Evolutionary conservation across 2,797 vertebrate species (phyloP), one percentile per base, ranked within the genome.

Genomic region (Falco rusticolus): DNA sequence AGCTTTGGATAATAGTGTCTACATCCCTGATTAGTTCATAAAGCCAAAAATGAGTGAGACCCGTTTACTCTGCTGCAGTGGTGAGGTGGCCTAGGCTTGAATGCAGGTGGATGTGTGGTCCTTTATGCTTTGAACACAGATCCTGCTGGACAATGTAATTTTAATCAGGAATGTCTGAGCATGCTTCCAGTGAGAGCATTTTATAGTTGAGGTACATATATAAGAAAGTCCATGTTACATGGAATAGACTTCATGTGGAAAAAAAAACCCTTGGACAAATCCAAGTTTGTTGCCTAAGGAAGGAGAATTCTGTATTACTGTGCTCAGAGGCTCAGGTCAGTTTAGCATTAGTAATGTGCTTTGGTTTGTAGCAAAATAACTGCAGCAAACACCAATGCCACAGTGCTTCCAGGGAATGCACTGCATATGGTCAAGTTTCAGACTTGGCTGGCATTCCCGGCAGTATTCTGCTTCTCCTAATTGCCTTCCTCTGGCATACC

Each of bases 211-310:
- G 31, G 6, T 33, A 69, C 11, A n/a, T 70, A 9, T 6, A 25
- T 5, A 48, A 60, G 19, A 39, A 51, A 9, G 22, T 53, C 1
- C 0, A 3, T 9, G n/a, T 2, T 39, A 25, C 11, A 1, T 13
- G 29, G 70, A 75, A 70, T 15, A 63, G 11, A 54, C 37, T 74
- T 66, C 7, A 41, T 12, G n/a, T 11, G 33, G 45, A 69, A 69
- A 48, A 39, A 39, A 83, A 60, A 43, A 43, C 16, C 2, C 0
- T 43, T 1, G 29, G 39, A 26, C 51, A 75, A 86, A 78, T 54
- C 20, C 37, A 33, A 5, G 17, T 48, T 48, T 60, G 13, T 9
- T 60, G n/a, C 21, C 3, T 31, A 87, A 54, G 37, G 53, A 63
- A 85, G 43, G 68, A 21, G 7, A 61, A 34, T 14, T 75, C 7